Percentiles rank a stretch among this genome's conserved stretches.
Conservation (phyloP, 2,113 vertebrate genomes). For the Vanacampus margaritifer region DNA sequence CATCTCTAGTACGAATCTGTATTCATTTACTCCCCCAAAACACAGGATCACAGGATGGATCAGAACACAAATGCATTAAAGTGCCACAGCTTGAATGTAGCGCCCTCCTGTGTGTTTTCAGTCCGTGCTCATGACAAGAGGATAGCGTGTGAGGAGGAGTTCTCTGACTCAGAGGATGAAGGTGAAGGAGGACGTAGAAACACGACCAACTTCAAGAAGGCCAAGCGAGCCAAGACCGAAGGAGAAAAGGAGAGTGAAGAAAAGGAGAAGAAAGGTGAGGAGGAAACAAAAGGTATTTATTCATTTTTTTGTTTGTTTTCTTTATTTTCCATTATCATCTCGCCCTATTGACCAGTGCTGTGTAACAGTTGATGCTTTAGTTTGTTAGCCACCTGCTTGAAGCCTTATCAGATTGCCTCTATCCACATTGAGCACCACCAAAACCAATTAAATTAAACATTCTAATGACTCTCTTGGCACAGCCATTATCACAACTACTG, state of each 20-base stretch:
- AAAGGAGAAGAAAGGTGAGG: conserved; percentile 87
- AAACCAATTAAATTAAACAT: neutral
- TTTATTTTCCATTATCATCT: conserved; percentile 8
- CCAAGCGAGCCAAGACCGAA: conserved; percentile 89
- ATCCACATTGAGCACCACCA: neutral
- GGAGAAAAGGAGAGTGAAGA: conserved; percentile 95
- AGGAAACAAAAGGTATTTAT: conserved; percentile 69
- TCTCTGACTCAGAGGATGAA: conserved; percentile 96
- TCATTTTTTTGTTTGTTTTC: conserved; percentile 8
- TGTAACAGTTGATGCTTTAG: neutral
- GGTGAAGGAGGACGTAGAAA: conserved; percentile 87
- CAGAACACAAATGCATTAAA: neutral
- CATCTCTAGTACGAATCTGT: conserved; percentile 81
- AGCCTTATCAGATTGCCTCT: neutral
- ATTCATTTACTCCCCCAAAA: neutral
- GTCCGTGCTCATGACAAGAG: conserved; percentile 96
- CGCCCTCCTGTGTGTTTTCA: conserved; percentile 37
- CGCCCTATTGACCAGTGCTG: neutral
- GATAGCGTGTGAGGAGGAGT: conserved; percentile 96
- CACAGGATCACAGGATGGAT: neutral
- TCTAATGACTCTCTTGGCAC: neutral
- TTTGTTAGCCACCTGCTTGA: neutral
- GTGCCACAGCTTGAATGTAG: neutral
- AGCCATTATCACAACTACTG: neutral
- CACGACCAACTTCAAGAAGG: conserved; percentile 88